These are phyloP conservation scores for Drosophila mimetica DNA, from an alignment of 2,888 invertebrate species.

Conservation along the genomic window DNA sequence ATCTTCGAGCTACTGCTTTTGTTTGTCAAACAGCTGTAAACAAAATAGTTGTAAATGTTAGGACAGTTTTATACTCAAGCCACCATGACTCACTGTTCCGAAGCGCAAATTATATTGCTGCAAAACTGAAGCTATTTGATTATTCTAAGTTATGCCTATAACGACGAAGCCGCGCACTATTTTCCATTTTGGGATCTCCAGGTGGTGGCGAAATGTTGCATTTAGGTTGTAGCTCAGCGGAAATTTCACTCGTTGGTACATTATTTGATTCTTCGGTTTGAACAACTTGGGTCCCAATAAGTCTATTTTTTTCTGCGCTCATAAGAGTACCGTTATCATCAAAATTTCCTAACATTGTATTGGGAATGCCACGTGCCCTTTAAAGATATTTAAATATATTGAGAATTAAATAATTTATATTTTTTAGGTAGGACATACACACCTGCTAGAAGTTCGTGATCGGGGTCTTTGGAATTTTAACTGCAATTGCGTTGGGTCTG, in stretches of 20 bases:
- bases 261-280: conserved; percentile 49
- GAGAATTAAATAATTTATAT: background rate
- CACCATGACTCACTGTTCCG: background rate
- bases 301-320: conserved; percentile 69
- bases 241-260: conserved; percentile 63
- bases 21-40: background rate
- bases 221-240: conserved; percentile 55
- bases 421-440: conserved; percentile 31
- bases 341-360: conserved; percentile 83
- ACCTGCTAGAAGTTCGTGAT: conserved; percentile 84
- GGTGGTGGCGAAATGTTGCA: conserved; percentile 84
- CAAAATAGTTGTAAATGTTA: background rate
- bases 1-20: background rate
- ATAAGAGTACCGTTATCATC: conserved; percentile 81
- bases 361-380: conserved; percentile 85
- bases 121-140: conserved; percentile 9
- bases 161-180: conserved; percentile 83
- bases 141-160: conserved; percentile 84
- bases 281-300: conserved; percentile 19
- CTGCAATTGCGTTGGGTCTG: conserved; percentile 92
- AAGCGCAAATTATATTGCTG: background rate
- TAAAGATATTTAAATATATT: background rate
- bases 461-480: conserved; percentile 91
- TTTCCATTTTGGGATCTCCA: conserved; percentile 84
- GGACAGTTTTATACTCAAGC: background rate